Percentiles rank a stretch among this genome's conserved stretches.
Conservation (phyloP, 2,888 invertebrate species). For the Antheraea yamamai region DNA sequence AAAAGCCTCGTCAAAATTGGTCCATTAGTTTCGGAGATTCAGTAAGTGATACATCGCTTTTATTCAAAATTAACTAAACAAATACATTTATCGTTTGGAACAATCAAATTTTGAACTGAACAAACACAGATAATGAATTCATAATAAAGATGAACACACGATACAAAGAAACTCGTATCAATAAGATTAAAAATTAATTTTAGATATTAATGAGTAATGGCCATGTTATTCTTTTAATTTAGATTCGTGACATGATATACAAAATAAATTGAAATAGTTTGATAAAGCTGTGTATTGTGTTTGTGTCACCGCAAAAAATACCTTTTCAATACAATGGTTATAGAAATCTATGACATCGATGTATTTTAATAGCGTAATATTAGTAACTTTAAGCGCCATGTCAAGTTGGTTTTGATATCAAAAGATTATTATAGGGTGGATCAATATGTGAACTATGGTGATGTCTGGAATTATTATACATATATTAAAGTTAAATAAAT, state of each 20-base stretch:
- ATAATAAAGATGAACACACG: not conserved
- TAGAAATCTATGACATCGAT: not conserved
- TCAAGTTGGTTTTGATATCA: too few species aligned
- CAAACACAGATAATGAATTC: not conserved
- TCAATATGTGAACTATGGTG: too few species aligned
- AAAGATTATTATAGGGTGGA: too few species aligned
- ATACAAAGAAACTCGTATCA: not conserved
- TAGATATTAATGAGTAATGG: not conserved
- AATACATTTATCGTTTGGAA: not conserved
- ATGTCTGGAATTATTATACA: too few species aligned
- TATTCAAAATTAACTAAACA: not conserved
- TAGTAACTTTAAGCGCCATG: too few species aligned
- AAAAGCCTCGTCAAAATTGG: too few species aligned
- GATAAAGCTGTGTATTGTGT: not conserved
- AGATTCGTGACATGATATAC: not conserved
- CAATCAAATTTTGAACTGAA: not conserved
- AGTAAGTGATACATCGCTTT: not conserved
- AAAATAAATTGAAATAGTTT: not conserved
- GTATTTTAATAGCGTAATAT: too few species aligned
- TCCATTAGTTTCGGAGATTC: too few species aligned
- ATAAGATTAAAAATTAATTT: constrained; percentile 1
- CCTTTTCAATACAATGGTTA: not conserved
- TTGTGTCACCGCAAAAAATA: not conserved
- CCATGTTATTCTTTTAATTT: not conserved
- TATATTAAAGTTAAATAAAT: too few species aligned